A percentile compares a stretch with the other conserved stretches of the same genome.
phyloP scores from a whole-genome alignment of 2,797 vertebrate species.

The Coccyzus lansbergi region DNA sequence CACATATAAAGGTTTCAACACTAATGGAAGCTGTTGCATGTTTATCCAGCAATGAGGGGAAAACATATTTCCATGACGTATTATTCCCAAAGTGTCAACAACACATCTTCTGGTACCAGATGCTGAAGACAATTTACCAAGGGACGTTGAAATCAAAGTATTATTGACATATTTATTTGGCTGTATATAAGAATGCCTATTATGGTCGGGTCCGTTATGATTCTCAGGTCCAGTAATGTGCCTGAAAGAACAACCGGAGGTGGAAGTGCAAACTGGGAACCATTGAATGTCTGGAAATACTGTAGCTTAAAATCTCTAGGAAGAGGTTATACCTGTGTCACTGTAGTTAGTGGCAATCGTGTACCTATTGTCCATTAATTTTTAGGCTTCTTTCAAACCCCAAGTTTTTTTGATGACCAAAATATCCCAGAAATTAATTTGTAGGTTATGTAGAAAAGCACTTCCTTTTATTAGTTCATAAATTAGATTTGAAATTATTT shows the following conservation, averaged over 20 bases:
- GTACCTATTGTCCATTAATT: neutral
- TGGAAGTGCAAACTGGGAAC: neutral
- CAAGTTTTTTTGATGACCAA: neutral
- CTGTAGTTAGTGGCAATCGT: neutral
- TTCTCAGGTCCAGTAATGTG: neutral
- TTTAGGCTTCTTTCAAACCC: neutral
- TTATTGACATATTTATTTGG: neutral
- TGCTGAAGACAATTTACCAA: no score
- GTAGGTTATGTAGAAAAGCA: accelerated
- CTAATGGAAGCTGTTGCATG: neutral
- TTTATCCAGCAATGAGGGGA: neutral
- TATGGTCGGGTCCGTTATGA: neutral
- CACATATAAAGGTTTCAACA: neutral
- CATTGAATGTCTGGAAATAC: neutral
- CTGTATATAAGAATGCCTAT: neutral
- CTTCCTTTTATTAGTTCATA: neutral
- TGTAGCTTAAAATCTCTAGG: neutral
- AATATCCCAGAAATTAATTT: neutral
- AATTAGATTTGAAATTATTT: neutral
- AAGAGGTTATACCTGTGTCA: neutral
- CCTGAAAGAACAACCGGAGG: neutral
- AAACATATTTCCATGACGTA: neutral
- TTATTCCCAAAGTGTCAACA: neutral
- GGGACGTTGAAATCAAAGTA: neutral
- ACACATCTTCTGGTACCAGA: neutral